Conservation (phyloP, 2,888 invertebrate species). For the Cosmia pyralina region DNA sequence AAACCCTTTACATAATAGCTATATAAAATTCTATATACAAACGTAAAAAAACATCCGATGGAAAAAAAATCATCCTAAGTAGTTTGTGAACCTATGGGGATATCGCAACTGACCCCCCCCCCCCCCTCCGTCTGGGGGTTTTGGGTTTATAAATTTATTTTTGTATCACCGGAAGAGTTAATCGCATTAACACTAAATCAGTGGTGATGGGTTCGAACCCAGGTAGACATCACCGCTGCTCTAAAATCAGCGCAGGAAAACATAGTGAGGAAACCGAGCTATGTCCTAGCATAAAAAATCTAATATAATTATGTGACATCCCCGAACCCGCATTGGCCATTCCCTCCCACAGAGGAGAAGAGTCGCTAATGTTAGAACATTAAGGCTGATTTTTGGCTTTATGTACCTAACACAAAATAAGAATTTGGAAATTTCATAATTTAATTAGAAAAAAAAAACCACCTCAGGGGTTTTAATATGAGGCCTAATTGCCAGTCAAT, state of each 20-base stretch:
- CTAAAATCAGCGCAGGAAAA: neutral
- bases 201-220: neutral
- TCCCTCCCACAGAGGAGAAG: neutral
- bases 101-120: no score
- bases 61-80: no score
- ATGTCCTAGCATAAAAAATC: neutral
- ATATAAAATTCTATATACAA: no score
- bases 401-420: slow-evolving; percentile 2
- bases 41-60: no score
- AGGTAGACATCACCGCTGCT: neutral
- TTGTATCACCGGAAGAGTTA: no score
- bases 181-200: neutral
- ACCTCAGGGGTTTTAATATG: slow-evolving; percentile 31
- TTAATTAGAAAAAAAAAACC: slow-evolving; percentile 27
- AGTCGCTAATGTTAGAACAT: neutral
- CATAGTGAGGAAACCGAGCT: no score
- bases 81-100: no score
- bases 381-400: neutral
- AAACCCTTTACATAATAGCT: no score
- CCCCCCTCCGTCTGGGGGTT: no score
- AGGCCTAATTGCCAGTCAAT: slow-evolving; percentile 37
- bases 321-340: neutral
- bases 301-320: neutral
- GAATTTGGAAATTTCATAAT: neutral
- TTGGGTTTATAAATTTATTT: no score